phyloP scores from a whole-genome alignment of 2,888 invertebrate genomes.

The Pomacea canaliculata region DNA sequence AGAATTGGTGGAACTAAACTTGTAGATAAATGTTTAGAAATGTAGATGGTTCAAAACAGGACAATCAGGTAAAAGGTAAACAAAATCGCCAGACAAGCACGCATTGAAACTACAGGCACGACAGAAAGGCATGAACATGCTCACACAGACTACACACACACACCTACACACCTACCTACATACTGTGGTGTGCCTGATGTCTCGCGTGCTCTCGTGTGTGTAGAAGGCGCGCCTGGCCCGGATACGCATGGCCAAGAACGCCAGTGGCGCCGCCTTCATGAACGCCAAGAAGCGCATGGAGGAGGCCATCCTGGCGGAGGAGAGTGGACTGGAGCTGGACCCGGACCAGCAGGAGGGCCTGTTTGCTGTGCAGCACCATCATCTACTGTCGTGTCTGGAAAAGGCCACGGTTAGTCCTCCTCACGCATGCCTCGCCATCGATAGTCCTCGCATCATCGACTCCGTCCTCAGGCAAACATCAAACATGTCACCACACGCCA shows the following conservation, averaged over 20 bases:
- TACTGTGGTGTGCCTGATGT: too few species aligned
- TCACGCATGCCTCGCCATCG: neutral
- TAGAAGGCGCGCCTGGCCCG: slow-evolving; percentile 99
- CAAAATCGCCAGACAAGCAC: too few species aligned
- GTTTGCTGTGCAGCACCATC: slow-evolving; percentile 99
- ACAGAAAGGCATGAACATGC: too few species aligned
- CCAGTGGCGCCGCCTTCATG: slow-evolving; percentile 97
- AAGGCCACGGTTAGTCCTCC: slow-evolving; percentile 87
- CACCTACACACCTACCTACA: too few species aligned
- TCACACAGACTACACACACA: too few species aligned
- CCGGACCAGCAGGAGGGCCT: slow-evolving; percentile 93
- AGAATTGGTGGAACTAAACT: too few species aligned
- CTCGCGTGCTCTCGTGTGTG: neutral
- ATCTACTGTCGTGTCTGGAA: slow-evolving; percentile 95
- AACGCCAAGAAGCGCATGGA: slow-evolving; percentile 99
- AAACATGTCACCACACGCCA: too few species aligned
- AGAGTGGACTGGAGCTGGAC: slow-evolving; percentile 89
- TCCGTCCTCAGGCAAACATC: too few species aligned
- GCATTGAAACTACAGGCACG: too few species aligned
- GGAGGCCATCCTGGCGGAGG: slow-evolving; percentile 73
- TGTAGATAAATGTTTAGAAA: too few species aligned
- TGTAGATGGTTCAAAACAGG: too few species aligned
- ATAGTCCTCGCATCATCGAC: neutral
- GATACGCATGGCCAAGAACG: slow-evolving; percentile 98
- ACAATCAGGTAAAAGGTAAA: too few species aligned